Conservation (phyloP, 2,797 vertebrate species). For the Poliocrania exsul region DNA sequence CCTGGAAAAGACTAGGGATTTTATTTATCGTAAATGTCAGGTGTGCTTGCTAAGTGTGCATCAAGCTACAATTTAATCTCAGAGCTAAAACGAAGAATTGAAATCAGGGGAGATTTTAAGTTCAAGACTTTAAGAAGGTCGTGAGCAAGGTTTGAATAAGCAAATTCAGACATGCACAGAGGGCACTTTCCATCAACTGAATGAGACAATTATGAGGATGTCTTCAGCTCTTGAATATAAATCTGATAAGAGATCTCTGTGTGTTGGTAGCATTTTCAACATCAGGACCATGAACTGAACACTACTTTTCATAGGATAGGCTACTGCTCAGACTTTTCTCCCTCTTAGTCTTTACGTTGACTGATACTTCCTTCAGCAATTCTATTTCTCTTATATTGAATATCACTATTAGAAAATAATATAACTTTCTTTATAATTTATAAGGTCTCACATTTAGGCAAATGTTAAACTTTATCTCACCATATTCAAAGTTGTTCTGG, state of each 20-base stretch:
- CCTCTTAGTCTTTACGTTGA: neutral
- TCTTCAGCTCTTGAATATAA: neutral
- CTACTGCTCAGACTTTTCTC: neutral
- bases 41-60: neutral
- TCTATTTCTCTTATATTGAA: neutral
- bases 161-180: conserved; percentile 2
- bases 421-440: neutral
- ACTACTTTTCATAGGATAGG: neutral
- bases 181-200: conserved; percentile 6
- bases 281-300: neutral
- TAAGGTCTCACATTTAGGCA: neutral
- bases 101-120: conserved; percentile 25
- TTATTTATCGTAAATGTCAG: conserved; percentile 27
- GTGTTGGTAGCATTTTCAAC: neutral
- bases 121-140: neutral
- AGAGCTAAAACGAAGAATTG: conserved; percentile 3
- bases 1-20: neutral
- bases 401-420: neutral
- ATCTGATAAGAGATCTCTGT: neutral
- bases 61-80: conserved; percentile 21
- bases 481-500: neutral
- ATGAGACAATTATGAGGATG: neutral
- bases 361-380: neutral
- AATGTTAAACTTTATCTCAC: neutral
- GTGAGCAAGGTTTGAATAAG: neutral